Conservation (phyloP, 2,888 invertebrate genomes). For the Meloe dianella region DNA sequence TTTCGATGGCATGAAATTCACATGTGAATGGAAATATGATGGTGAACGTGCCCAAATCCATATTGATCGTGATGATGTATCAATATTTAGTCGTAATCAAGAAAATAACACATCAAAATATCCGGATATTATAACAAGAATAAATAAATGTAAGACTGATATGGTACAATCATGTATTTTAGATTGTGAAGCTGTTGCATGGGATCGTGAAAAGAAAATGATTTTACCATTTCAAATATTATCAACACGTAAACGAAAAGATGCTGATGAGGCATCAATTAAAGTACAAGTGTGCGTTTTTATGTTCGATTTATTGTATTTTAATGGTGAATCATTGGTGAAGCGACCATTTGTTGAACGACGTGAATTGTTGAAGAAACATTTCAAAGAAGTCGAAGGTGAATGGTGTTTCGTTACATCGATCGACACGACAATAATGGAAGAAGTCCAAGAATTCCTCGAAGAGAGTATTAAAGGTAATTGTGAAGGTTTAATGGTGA, state of each 20-base stretch:
- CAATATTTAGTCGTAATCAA: conserved; percentile 94
- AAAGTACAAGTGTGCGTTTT: conserved; percentile 88
- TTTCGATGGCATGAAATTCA: conserved; percentile 78
- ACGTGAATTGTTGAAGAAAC: conserved; percentile 72
- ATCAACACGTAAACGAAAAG: conserved; percentile 94
- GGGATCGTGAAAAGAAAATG: conserved; percentile 84
- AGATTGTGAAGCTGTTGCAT: conserved; percentile 97
- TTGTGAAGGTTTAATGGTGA: conserved; percentile 99
- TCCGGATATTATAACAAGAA: conserved; percentile 86
- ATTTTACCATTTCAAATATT: conserved; percentile 97
- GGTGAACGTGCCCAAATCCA: conserved; percentile 98
- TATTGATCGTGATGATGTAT: conserved; percentile 71
- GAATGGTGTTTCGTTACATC: conserved; percentile 88
- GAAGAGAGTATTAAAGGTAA: conserved; percentile 94
- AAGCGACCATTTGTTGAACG: conserved; percentile 76
- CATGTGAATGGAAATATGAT: conserved; percentile 99
- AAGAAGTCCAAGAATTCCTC: conserved; percentile 92
- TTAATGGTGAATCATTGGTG: conserved; percentile 88
- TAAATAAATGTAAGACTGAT: conserved; percentile 65
- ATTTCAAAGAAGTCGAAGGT: conserved; percentile 76
- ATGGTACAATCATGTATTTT: conserved; percentile 82
- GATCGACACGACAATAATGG: conserved; percentile 81
- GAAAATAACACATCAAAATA: conserved; percentile 94
- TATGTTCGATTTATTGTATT: conserved; percentile 92
- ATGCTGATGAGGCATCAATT: conserved; percentile 75